Evolutionary conservation across 2,797 vertebrate species (phyloP).

Genomic region (Chromis chromis): DNA sequence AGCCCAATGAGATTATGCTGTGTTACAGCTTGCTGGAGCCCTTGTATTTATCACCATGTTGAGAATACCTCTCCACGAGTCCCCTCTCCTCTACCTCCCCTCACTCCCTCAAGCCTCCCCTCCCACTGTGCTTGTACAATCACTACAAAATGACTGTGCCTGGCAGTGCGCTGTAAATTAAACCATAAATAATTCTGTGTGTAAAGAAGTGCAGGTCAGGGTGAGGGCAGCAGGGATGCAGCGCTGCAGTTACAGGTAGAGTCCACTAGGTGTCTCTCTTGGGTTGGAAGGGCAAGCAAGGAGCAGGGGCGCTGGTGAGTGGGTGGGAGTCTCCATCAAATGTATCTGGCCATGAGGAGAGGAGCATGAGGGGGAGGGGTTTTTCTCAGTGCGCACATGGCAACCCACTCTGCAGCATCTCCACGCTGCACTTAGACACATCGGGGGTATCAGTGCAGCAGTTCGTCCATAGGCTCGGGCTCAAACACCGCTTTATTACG

Average conservation of each 20-base stretch:
- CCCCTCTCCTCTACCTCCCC: background rate
- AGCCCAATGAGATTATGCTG: constrained; percentile 8
- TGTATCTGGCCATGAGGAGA: constrained; percentile 50
- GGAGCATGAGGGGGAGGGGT: constrained; percentile 47
- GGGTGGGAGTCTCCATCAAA: constrained; percentile 48
- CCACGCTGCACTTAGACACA: background rate
- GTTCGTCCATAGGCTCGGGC: background rate
- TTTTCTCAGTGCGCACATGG: constrained; percentile 55
- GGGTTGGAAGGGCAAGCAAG: constrained; percentile 1
- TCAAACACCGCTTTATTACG: background rate
- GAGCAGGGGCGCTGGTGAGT: constrained; percentile 16
- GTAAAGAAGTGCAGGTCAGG: constrained; percentile 53
- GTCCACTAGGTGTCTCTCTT: constrained; percentile 68
- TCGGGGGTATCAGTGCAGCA: constrained; percentile 14
- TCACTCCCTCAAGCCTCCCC: background rate
- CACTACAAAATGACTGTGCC: constrained; percentile 22
- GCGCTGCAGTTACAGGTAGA: background rate
- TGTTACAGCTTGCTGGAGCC: constrained; percentile 4
- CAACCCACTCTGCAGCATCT: constrained; percentile 61
- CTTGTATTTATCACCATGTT: constrained; percentile 21
- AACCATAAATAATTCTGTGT: constrained; percentile 60
- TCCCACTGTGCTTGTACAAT: constrained; percentile 40
- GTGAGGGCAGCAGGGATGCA: constrained; percentile 47
- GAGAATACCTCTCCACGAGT: constrained; percentile 16
- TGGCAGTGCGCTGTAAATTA: constrained; percentile 31